These are phyloP conservation scores for Phrynocephalus guinanensis DNA, from an alignment of 2,797 vertebrate genomes.

Conservation along the genomic window DNA sequence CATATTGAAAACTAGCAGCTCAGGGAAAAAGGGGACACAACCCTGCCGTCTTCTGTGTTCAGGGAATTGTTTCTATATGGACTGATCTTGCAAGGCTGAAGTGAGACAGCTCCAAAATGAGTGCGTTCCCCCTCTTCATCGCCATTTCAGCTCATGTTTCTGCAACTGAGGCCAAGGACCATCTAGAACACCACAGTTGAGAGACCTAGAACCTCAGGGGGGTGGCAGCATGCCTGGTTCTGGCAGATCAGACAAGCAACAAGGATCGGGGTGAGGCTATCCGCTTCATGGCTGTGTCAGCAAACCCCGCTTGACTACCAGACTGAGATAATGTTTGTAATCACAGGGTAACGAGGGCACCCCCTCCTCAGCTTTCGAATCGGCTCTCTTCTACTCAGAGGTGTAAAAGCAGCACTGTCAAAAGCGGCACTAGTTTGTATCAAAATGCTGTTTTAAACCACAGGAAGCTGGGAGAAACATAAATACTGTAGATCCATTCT, in stretches of 20 bases:
- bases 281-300: no score
- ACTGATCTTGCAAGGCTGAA: background rate
- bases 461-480: background rate
- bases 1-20: background rate
- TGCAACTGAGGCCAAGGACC: background rate
- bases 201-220: background rate
- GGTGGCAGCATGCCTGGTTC: background rate
- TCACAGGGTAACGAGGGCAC: conserved; percentile 2
- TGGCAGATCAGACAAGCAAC: background rate
- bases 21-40: background rate
- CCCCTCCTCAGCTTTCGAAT: background rate
- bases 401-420: background rate
- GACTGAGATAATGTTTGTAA: background rate
- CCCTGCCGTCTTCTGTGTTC: background rate
- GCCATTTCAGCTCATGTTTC: no score
- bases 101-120: background rate
- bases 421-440: background rate
- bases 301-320: background rate
- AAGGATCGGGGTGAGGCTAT: background rate
- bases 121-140: background rate
- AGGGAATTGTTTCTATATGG: background rate
- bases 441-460: background rate
- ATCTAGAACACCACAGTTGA: background rate
- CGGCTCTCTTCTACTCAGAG: background rate
- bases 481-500: background rate